Conservation (phyloP, 2,888 invertebrate genomes). For the Hirtodrosophila confusa region DNA sequence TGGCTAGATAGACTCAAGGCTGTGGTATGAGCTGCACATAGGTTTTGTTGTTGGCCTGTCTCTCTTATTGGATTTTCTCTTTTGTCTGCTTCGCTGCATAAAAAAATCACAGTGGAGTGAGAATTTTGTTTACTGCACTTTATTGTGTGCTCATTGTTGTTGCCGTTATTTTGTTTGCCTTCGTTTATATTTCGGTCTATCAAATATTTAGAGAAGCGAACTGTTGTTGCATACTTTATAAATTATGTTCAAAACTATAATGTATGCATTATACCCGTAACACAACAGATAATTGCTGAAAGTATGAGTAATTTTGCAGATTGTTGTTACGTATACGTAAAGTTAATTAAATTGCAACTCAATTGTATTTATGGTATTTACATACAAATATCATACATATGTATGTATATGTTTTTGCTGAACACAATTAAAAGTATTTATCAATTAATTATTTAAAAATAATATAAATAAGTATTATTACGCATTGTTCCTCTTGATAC, state of each 20-base stretch:
- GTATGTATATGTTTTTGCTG: too few relatives aligned
- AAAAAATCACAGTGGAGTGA: conserved; percentile 38
- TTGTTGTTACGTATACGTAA: conserved; percentile 40
- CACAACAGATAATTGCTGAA: conserved; percentile 4
- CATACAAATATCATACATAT: too few relatives aligned
- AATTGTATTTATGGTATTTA: not conserved
- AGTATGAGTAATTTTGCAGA: not conserved
- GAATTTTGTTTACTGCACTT: conserved; percentile 42
- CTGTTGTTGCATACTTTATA: conserved; percentile 1
- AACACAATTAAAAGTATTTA: too few relatives aligned
- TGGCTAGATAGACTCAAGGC: conserved; percentile 2
- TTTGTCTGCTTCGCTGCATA: not conserved
- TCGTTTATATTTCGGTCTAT: conserved; percentile 49
- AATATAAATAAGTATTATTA: too few relatives aligned
- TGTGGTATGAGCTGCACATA: not conserved
- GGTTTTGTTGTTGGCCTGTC: conserved; percentile 11
- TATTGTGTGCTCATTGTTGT: conserved; percentile 26
- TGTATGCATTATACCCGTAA: conserved; percentile 6
- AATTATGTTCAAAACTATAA: conserved; percentile 34
- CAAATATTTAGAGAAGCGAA: conserved; percentile 47
- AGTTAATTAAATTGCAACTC: conserved; percentile 13
- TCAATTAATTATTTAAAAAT: too few relatives aligned
- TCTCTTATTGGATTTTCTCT: conserved; percentile 48
- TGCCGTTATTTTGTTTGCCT: conserved; percentile 25
- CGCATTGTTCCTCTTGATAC: too few relatives aligned